A percentile compares a stretch with the other conserved stretches of the same genome.
Conservation (phyloP, 2,113 vertebrate species). For the Solea solea region DNA sequence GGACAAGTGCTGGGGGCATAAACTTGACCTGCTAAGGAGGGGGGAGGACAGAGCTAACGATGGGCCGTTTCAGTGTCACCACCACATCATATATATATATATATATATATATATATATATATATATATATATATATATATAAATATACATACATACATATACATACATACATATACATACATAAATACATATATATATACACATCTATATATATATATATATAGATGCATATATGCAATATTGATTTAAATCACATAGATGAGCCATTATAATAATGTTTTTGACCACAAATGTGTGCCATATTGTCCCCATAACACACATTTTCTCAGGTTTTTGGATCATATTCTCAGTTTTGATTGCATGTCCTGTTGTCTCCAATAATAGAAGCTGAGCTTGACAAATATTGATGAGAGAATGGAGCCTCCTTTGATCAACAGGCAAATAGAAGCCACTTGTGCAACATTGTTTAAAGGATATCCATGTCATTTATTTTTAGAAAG, state of each 20-base stretch:
- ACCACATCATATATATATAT: background rate
- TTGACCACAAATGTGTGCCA: background rate
- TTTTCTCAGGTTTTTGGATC: no score
- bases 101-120: no score
- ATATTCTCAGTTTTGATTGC: slow-evolving; percentile 2
- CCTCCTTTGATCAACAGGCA: slow-evolving; percentile 53
- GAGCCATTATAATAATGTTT: background rate
- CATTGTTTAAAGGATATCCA: slow-evolving; percentile 70
- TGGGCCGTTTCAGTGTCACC: background rate
- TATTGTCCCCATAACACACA: no score
- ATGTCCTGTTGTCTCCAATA: background rate
- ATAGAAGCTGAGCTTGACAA: slow-evolving; percentile 48
- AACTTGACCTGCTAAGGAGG: slow-evolving; percentile 35
- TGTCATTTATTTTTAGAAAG: slow-evolving; percentile 75
- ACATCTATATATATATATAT: no score
- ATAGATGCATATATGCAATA: no score
- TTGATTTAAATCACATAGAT: background rate
- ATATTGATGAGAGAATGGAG: slow-evolving; percentile 60
- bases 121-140: no score
- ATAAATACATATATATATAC: no score
- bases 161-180: background rate
- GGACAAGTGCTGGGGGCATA: slow-evolving; percentile 25
- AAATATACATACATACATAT: no score
- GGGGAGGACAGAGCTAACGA: slow-evolving; percentile 14
- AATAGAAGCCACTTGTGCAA: slow-evolving; percentile 64